Evolutionary conservation across 2,113 vertebrate genomes (phyloP).

Genomic region (Cyprinodon brontotheroides): DNA sequence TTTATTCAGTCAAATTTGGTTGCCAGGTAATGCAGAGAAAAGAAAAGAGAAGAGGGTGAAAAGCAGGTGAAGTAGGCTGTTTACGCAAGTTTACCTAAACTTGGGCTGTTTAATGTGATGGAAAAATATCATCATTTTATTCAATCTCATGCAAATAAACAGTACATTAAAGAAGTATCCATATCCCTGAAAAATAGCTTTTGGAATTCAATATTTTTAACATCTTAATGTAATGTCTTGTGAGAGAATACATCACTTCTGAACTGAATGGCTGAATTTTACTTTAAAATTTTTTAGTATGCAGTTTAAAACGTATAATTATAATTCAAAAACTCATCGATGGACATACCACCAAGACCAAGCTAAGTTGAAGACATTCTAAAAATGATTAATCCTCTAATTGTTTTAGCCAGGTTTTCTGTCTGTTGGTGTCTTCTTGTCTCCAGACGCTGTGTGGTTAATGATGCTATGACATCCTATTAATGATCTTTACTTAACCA

Average conservation of each 20-base stretch:
- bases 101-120: not conserved
- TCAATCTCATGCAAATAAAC: not conserved
- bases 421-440: not conserved
- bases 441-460: not conserved
- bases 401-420: conserved; percentile 1
- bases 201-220: not conserved
- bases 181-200: not conserved
- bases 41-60: conserved; percentile 5
- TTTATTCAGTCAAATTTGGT: conserved; percentile 34
- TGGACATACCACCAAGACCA: not conserved
- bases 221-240: not conserved
- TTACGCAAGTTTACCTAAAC: not conserved
- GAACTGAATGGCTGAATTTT: too few relatives aligned
- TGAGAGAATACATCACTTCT: too few relatives aligned
- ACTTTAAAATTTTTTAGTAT: not conserved
- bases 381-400: not conserved
- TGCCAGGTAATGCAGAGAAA: conserved; percentile 25
- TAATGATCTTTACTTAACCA: conserved; percentile 4
- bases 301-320: not conserved
- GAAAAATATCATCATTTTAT: not conserved
- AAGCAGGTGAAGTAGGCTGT: conserved; percentile 6
- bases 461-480: not conserved
- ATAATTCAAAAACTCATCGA: not conserved
- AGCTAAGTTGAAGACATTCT: not conserved
- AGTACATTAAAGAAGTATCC: not conserved